Percentiles rank a stretch among this genome's conserved stretches.
Conservation (phyloP, 2,797 vertebrate species). For the Helicolenus hilgendorfi region DNA sequence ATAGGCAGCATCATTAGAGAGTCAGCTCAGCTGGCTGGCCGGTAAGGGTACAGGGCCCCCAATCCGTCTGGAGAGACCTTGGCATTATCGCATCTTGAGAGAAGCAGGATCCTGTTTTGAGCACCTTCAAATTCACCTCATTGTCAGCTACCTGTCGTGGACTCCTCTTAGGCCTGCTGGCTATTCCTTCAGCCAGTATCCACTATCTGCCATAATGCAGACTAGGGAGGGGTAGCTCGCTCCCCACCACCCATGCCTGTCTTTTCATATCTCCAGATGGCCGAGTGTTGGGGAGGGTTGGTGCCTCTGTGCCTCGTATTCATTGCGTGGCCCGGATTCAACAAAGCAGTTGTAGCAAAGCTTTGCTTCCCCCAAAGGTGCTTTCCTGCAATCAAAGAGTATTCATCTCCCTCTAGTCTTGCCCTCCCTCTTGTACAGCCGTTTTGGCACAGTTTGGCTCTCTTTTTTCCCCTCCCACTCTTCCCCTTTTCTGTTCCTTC, state of each 20-base stretch:
- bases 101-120: conserved; percentile 30
- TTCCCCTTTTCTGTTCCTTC: conserved; percentile 37
- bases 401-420: conserved; percentile 73
- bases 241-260: conserved; percentile 50
- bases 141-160: conserved; percentile 59
- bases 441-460: conserved; percentile 73
- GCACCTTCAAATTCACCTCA: conserved; percentile 21
- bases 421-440: conserved; percentile 63
- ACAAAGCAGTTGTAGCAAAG: conserved; percentile 79
- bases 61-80: conserved; percentile 25
- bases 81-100: conserved; percentile 29
- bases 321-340: conserved; percentile 78
- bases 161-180: conserved; percentile 45
- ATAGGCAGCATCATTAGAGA: conserved; percentile 65
- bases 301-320: conserved; percentile 67
- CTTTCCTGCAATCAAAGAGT: conserved; percentile 82
- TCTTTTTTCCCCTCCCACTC: conserved; percentile 40
- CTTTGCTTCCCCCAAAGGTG: conserved; percentile 70
- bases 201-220: conserved; percentile 49
- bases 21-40: conserved; percentile 36
- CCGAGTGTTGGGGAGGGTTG: conserved; percentile 56
- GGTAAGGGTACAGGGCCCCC: conserved; percentile 18
- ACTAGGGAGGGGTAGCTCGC: conserved; percentile 35
- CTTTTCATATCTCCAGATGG: conserved; percentile 82
- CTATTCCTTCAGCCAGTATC: conserved; percentile 38